Conservation (phyloP, 2,888 invertebrate species). For the Drosophila neoperkinsi region DNA sequence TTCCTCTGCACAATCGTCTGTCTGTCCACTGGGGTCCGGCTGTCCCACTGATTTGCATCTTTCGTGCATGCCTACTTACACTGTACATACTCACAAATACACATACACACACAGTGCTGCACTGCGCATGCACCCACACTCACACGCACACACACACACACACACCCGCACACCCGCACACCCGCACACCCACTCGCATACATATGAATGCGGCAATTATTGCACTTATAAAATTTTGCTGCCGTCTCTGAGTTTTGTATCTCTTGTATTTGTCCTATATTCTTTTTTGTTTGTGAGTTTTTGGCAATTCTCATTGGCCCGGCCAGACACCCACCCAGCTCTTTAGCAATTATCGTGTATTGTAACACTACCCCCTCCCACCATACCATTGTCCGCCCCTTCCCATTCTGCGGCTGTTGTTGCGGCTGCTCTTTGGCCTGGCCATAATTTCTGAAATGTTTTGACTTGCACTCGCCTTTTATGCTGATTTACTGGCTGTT, state of each 20-base stretch:
- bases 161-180: neutral
- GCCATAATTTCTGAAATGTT: constrained; percentile 79
- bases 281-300: constrained; percentile 27
- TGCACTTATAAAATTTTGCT: constrained; percentile 70
- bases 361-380: constrained; percentile 18
- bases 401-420: constrained; percentile 51
- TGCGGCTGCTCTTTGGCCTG: constrained; percentile 61
- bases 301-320: constrained; percentile 39
- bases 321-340: constrained; percentile 29
- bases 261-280: constrained; percentile 25
- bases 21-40: constrained; percentile 44
- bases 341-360: constrained; percentile 69
- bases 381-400: too few species aligned
- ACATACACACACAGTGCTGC: constrained; percentile 4
- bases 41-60: constrained; percentile 76
- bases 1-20: constrained; percentile 39
- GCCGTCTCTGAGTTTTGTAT: constrained; percentile 25
- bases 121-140: constrained; percentile 21
- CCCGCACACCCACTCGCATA: constrained; percentile 6
- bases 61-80: constrained; percentile 56
- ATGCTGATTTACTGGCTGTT: constrained; percentile 81
- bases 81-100: constrained; percentile 14
- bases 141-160: constrained; percentile 11
- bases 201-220: constrained; percentile 67
- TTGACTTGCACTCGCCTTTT: constrained; percentile 78